Evolutionary conservation across 2,888 invertebrate species (phyloP), one percentile per base, ranked within the genome.

Genomic region (Serripes groenlandicus): DNA sequence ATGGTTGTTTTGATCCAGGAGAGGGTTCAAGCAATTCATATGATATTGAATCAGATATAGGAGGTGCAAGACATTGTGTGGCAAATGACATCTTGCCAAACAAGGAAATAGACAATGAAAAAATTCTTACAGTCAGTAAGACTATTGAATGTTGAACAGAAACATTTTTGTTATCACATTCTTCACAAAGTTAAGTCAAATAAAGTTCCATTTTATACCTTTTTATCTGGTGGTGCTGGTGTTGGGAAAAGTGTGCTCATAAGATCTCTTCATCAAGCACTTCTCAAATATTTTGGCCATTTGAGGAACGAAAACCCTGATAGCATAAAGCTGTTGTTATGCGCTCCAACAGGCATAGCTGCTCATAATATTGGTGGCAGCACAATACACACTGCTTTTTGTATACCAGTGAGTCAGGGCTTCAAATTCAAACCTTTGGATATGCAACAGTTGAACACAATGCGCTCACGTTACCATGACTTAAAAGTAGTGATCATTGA

Each of bases 1-100:
- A 52, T 28, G 28, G 30, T 11, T 71, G 56, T 54, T 71, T 56
- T 71, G 35, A 71, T 30, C 71, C 71, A 32, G 56, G 71, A n/a
- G 1, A 5, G 23, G n/a, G n/a, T n/a, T 28, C 30, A 23, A 21
- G n/a, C 11, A 66, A 66, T 66, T 21, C 9, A n/a, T 66, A 66
- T 66, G 66, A 66, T 42, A 35, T 66, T n/a, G 34, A 35, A 21
- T 35, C 37, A n/a, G 82, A 85, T 66, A 34, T 86, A 49, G 85
- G 82, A 23, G 42, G 81, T 35, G 28, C 37, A 42, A 72, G 58
- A 64, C 70, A 75, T 37, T 56, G 75, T 15, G 30, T 54, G 21
- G 26, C 5, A 15, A 58, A 26, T 35, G 42, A 69, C 58, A 78
- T 79, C n/a, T 21, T 54, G 15, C 23, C 35, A 23, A 18, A 52